These are phyloP conservation scores for Cirrhinus mrigala DNA, from an alignment of 2,797 vertebrate genomes.

Conservation along the genomic window DNA sequence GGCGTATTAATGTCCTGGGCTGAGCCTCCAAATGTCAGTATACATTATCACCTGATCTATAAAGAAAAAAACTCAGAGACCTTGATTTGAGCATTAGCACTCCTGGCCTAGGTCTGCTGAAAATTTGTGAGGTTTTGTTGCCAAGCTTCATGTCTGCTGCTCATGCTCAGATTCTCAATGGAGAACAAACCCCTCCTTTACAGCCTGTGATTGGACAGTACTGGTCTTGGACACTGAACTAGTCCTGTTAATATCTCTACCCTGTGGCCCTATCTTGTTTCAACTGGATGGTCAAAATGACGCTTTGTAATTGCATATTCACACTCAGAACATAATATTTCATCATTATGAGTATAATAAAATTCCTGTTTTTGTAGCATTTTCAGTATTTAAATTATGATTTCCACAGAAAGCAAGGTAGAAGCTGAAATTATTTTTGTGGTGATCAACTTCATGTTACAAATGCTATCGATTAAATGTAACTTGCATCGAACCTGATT, in stretches of 20 bases:
- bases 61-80: slow-evolving; percentile 76
- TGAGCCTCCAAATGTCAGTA: slow-evolving; percentile 76
- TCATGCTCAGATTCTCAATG: slow-evolving; percentile 74
- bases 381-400: background rate
- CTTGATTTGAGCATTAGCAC: slow-evolving; percentile 77
- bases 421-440: background rate
- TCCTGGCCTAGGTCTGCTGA: slow-evolving; percentile 65
- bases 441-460: background rate
- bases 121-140: slow-evolving; percentile 65
- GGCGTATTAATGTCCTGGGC: slow-evolving; percentile 77
- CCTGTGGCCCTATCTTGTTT: slow-evolving; percentile 14
- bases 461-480: background rate
- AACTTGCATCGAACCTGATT: background rate
- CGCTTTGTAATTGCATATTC: slow-evolving; percentile 4
- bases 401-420: background rate
- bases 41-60: slow-evolving; percentile 84
- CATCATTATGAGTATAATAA: background rate
- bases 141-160: slow-evolving; percentile 63
- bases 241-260: slow-evolving; percentile 43
- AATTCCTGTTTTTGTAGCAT: background rate
- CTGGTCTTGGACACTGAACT: background rate
- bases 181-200: slow-evolving; percentile 50
- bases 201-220: slow-evolving; percentile 36
- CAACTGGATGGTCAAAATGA: background rate
- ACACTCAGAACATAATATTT: background rate